These are phyloP conservation scores for Stichodactyla mertensii DNA, from an alignment of 64 coral and sea anemone species.

Conservation along the genomic window DNA sequence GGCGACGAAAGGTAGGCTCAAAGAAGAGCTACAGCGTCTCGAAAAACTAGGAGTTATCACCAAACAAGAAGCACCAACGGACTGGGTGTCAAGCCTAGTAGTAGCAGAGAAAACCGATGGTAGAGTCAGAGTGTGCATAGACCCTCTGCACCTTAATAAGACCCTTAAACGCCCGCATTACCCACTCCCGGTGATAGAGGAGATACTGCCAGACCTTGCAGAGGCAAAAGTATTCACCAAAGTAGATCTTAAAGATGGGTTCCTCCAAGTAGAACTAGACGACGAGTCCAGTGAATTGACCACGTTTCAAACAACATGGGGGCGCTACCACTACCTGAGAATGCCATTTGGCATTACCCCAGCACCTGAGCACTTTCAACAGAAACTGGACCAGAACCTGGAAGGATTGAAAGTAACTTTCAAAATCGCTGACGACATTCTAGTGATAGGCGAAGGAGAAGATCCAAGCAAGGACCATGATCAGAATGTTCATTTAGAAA, in stretches of 20 bases:
- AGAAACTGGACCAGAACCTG: constrained; percentile 17
- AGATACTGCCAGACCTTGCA: constrained; percentile 8
- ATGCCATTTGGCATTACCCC: constrained; percentile 35
- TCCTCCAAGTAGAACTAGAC: constrained; percentile 24
- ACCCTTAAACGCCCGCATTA: neutral
- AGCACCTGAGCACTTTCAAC: neutral
- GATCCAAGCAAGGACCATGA: constrained; percentile 27
- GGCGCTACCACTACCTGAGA: constrained; percentile 22
- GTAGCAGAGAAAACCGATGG: constrained; percentile 39
- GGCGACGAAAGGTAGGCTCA: neutral
- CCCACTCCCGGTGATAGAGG: neutral
- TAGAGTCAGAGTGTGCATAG: neutral
- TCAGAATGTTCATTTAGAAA: constrained; percentile 31
- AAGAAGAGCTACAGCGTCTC: neutral
- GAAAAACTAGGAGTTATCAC: too few relatives aligned
- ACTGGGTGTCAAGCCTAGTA: constrained; percentile 38
- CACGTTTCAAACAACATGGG: constrained; percentile 33
- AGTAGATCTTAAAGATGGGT: constrained; percentile 33
- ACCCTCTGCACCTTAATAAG: neutral
- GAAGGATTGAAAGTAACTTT: constrained; percentile 28
- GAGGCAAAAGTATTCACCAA: constrained; percentile 6
- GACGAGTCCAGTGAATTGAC: constrained; percentile 28
- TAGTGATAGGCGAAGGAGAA: constrained; percentile 16
- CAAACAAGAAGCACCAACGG: constrained; percentile 4
- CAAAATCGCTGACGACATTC: constrained; percentile 17